A percentile compares a stretch with the other conserved stretches of the same genome.
Evolutionary conservation across 2,113 vertebrate genomes (phyloP).

Genomic region (Ailurus styani): DNA sequence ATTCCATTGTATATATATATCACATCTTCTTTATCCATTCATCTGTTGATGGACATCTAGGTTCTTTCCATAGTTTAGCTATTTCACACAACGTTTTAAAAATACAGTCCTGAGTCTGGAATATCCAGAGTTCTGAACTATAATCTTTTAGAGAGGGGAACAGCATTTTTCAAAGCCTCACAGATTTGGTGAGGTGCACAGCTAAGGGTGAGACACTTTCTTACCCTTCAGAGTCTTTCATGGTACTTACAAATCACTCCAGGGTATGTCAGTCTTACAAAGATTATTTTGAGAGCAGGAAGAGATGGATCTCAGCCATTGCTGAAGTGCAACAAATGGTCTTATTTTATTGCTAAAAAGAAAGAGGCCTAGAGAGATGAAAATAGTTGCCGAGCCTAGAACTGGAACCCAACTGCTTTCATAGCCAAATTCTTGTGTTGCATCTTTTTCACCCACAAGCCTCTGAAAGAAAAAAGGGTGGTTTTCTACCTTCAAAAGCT

Average conservation of each 20-base stretch:
- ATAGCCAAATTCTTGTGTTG: neutral
- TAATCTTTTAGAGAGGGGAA: neutral
- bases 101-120: neutral
- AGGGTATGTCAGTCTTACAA: neutral
- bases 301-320: neutral
- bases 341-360: neutral
- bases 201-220: neutral
- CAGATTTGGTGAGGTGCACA: neutral
- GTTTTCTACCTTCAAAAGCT: neutral
- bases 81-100: neutral
- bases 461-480: neutral
- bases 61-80: too few species aligned
- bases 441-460: neutral
- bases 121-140: neutral
- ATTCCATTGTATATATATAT: too few species aligned
- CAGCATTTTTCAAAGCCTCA: neutral
- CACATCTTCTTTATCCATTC: too few species aligned
- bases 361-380: neutral
- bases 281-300: neutral
- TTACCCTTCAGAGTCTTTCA: neutral
- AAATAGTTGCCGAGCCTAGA: neutral
- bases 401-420: neutral
- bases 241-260: neutral
- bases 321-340: neutral
- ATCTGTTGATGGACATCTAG: too few species aligned